These are phyloP conservation scores for Flexamia atlantica DNA, from an alignment of 2,888 invertebrate genomes.

Conservation along the genomic window DNA sequence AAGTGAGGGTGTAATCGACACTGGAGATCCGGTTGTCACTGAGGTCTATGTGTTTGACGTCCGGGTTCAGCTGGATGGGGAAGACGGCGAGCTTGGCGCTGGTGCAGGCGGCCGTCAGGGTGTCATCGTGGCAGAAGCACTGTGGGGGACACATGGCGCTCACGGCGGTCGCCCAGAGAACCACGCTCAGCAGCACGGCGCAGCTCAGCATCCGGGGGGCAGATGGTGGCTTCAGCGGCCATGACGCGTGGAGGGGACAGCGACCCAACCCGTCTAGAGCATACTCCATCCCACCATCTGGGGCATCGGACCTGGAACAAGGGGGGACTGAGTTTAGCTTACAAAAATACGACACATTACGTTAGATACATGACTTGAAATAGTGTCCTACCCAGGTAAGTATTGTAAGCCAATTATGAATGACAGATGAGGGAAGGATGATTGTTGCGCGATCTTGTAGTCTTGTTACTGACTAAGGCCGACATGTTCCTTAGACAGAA, in stretches of 20 bases:
- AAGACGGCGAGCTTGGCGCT: slow-evolving; percentile 89
- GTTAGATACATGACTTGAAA: too few species aligned
- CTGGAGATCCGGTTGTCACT: slow-evolving; percentile 90
- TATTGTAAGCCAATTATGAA: too few species aligned
- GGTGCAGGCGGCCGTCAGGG: slow-evolving; percentile 86
- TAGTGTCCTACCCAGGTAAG: too few species aligned
- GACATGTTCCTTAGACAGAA: too few species aligned
- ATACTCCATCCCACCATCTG: slow-evolving; percentile 67
- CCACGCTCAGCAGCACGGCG: slow-evolving; percentile 35
- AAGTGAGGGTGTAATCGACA: slow-evolving; percentile 86
- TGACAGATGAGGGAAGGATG: too few species aligned
- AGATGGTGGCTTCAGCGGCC: slow-evolving; percentile 62
- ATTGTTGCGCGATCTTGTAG: too few species aligned
- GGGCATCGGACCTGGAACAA: slow-evolving; percentile 68
- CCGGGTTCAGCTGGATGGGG: slow-evolving; percentile 93
- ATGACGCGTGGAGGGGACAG: slow-evolving; percentile 55
- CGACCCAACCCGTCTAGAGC: slow-evolving; percentile 63
- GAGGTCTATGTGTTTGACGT: slow-evolving; percentile 88
- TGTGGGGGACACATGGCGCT: slow-evolving; percentile 85
- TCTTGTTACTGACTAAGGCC: too few species aligned
- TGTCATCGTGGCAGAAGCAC: slow-evolving; percentile 89
- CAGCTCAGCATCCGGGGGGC: slow-evolving; percentile 44
- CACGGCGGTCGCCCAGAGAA: slow-evolving; percentile 52
- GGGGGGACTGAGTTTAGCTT: too few species aligned
- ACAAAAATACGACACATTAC: too few species aligned